Conservation (phyloP, 1,140 invertebrate species). For the Conopomorpha cramerella region DNA sequence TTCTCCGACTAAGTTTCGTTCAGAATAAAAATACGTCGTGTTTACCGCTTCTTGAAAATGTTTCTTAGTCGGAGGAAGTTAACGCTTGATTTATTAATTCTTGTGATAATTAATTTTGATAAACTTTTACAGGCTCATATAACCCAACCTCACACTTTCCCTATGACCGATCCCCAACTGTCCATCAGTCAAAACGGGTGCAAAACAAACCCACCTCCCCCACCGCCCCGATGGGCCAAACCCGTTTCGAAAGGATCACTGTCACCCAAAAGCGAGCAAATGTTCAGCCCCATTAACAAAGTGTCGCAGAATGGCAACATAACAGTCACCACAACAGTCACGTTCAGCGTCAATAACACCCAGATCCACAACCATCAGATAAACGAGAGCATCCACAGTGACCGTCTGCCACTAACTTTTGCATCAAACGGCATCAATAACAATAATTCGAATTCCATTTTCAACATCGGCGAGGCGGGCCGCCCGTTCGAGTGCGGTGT, state of each 20-base stretch:
- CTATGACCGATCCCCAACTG: slow-evolving; percentile 33
- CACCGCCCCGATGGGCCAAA: slow-evolving; percentile 68
- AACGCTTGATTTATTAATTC: too few species aligned
- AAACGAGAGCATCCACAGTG: slow-evolving; percentile 46
- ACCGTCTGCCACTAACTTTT: slow-evolving; percentile 54
- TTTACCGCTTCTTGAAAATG: too few species aligned
- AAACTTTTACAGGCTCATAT: slow-evolving; percentile 60
- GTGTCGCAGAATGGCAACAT: slow-evolving; percentile 64
- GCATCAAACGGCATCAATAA: slow-evolving; percentile 47
- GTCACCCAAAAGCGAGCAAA: slow-evolving; percentile 66
- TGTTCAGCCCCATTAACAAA: slow-evolving; percentile 52
- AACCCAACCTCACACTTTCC: slow-evolving; percentile 56
- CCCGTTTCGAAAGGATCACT: slow-evolving; percentile 62
- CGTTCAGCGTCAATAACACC: slow-evolving; percentile 74
- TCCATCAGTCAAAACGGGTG: slow-evolving; percentile 37
- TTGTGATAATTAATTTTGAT: slow-evolving; percentile 14
- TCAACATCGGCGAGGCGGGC: slow-evolving; percentile 25
- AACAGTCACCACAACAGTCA: slow-evolving; percentile 81
- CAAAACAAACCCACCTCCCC: slow-evolving; percentile 63
- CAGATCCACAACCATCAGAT: slow-evolving; percentile 53
- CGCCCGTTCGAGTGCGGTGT: too few species aligned
- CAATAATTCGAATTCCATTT: slow-evolving; percentile 31
- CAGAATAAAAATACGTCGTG: too few species aligned
- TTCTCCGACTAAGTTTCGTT: too few species aligned
- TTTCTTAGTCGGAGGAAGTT: too few species aligned